A percentile compares a stretch with the other conserved stretches of the same genome.
phyloP scores from a whole-genome alignment of 1,140 invertebrate genomes.

The Leptinotarsa lineolata region DNA sequence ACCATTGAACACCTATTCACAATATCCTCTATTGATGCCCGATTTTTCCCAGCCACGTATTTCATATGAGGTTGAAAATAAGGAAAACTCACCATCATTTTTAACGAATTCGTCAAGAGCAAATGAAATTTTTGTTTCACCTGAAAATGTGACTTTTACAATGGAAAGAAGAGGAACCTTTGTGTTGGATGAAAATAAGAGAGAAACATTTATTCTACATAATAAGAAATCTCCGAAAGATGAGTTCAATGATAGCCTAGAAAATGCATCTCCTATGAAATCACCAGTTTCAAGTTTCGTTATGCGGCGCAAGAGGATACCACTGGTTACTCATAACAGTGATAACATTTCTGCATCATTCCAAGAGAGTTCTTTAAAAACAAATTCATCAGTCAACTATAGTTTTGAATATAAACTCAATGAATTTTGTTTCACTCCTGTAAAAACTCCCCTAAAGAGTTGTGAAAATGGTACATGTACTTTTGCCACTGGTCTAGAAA shows the following conservation, averaged over 20 bases:
- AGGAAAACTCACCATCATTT: constrained; percentile 29
- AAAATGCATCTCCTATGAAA: constrained; percentile 17
- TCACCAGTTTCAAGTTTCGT: neutral
- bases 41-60: too few species aligned
- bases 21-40: too few species aligned
- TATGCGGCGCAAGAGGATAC: neutral
- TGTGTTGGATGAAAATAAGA: constrained; percentile 9
- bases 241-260: constrained; percentile 38
- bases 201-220: neutral
- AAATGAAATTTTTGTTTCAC: constrained; percentile 24
- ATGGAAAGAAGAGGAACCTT: constrained; percentile 33
- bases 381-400: constrained; percentile 2
- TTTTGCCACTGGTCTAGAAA: neutral
- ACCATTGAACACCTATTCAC: neutral
- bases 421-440: constrained; percentile 29
- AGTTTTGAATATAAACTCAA: constrained; percentile 1
- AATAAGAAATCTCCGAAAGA: neutral
- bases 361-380: neutral
- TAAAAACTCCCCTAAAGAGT: neutral
- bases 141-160: constrained; percentile 26
- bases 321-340: constrained; percentile 13
- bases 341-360: constrained; percentile 1
- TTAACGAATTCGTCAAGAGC: neutral
- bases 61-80: neutral
- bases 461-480: neutral